Conservation (phyloP, 2,797 vertebrate genomes). For the Epinephelus malabaricus region DNA sequence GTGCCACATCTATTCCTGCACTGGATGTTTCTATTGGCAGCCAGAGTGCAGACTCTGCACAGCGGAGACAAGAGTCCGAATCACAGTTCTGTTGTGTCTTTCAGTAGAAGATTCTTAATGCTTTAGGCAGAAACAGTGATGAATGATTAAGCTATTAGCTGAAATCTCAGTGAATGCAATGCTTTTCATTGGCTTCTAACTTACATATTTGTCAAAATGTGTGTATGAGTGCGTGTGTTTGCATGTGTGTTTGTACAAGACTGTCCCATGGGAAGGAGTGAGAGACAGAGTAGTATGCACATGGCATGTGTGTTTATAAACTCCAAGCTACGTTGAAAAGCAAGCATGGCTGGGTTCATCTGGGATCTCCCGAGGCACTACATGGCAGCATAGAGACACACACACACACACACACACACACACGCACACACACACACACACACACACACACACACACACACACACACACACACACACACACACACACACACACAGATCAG, state of each 20-base stretch:
- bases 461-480: background rate
- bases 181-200: constrained; percentile 16
- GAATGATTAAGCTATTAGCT: constrained; percentile 14
- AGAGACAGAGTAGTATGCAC: constrained; percentile 1
- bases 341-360: constrained; percentile 35
- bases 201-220: constrained; percentile 8
- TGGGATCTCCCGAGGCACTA: constrained; percentile 15
- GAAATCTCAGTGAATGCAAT: constrained; percentile 12
- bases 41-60: constrained; percentile 23
- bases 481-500: too few species aligned
- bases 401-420: constrained; percentile 3
- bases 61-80: constrained; percentile 30
- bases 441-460: constrained; percentile 1
- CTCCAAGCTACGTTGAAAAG: constrained; percentile 33
- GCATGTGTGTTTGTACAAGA: background rate
- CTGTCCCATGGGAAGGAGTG: constrained; percentile 9
- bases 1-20: constrained; percentile 28
- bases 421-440: constrained; percentile 4
- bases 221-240: background rate
- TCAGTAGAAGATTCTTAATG: constrained; percentile 35
- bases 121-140: constrained; percentile 25
- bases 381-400: background rate
- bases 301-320: constrained; percentile 33
- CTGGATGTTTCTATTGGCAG: constrained; percentile 58
- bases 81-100: background rate